Conservation (phyloP, 1,140 invertebrate species). For the Caenorhabditis latens region DNA sequence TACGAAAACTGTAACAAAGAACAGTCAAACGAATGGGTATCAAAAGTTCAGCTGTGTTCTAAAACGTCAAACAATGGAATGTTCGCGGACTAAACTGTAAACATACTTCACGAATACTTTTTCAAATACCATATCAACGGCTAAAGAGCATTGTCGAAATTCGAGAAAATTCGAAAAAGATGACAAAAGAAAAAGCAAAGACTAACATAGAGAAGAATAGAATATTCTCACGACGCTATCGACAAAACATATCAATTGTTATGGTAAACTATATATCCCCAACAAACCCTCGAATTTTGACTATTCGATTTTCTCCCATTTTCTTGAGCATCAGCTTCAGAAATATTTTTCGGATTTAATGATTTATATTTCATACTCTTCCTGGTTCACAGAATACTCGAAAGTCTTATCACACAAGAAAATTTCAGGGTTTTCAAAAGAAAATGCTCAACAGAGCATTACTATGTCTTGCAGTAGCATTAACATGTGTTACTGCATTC, state of each 20-base stretch:
- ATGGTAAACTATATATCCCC: conserved; percentile 10
- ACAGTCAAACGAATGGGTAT: no score
- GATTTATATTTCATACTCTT: not conserved
- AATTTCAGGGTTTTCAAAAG: not conserved
- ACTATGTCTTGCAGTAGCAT: not conserved
- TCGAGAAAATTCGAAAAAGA: not conserved
- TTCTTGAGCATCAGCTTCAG: not conserved
- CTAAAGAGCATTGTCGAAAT: conserved; percentile 1
- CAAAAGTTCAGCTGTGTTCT: no score
- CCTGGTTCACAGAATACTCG: not conserved
- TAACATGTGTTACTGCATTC: not conserved
- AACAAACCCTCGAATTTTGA: no score
- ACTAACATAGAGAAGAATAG: conserved; percentile 4
- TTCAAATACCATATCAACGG: not conserved
- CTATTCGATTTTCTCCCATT: not conserved
- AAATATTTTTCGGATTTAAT: not conserved
- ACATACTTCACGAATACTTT: not conserved
- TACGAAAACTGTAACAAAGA: no score
- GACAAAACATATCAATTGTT: conserved; percentile 31
- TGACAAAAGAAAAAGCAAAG: conserved; percentile 47
- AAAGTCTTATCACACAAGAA: no score
- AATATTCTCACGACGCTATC: not conserved
- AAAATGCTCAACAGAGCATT: conserved; percentile 16
- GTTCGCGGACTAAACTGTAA: no score
- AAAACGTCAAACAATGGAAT: no score